Conservation (phyloP, 2,888 invertebrate genomes). For the Beris chalybata region DNA sequence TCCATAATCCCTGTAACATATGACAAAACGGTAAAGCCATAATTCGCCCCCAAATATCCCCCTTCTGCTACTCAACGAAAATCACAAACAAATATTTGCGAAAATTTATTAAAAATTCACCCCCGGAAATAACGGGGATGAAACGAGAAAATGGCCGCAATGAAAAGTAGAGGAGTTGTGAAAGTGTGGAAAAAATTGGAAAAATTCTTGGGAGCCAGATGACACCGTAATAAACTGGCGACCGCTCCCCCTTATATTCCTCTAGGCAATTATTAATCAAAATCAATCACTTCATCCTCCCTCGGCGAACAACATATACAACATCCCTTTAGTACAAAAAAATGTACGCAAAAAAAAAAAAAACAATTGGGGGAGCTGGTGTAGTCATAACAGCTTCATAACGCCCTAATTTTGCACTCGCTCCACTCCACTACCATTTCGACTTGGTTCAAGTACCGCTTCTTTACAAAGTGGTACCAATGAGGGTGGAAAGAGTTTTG, state of each 20-base stretch:
- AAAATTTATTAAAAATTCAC: conserved; percentile 40
- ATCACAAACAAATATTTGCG: conserved; percentile 36
- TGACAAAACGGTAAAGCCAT: conserved; percentile 28
- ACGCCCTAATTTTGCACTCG: too few relatives aligned
- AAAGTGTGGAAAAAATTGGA: conserved; percentile 36
- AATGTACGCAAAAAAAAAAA: too few relatives aligned
- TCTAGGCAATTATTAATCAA: conserved; percentile 40
- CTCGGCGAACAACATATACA: neutral
- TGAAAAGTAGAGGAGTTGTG: conserved; percentile 11
- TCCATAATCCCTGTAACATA: conserved; percentile 29
- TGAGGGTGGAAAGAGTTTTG: neutral
- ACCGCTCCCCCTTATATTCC: conserved; percentile 16
- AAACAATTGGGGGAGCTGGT: too few relatives aligned
- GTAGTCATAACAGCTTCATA: too few relatives aligned
- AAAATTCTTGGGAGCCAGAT: conserved; percentile 35
- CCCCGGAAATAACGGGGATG: conserved; percentile 7
- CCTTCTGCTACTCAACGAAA: conserved; percentile 11
- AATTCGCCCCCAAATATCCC: conserved; percentile 12
- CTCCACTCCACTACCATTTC: too few relatives aligned
- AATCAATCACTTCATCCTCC: conserved; percentile 39
- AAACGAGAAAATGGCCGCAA: conserved; percentile 22
- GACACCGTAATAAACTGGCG: conserved; percentile 38
- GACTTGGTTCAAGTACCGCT: too few relatives aligned
- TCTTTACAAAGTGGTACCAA: too few relatives aligned
- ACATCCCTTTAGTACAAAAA: too few relatives aligned